Conservation (phyloP, 23 tunicate species). For the Styela plicata region DNA sequence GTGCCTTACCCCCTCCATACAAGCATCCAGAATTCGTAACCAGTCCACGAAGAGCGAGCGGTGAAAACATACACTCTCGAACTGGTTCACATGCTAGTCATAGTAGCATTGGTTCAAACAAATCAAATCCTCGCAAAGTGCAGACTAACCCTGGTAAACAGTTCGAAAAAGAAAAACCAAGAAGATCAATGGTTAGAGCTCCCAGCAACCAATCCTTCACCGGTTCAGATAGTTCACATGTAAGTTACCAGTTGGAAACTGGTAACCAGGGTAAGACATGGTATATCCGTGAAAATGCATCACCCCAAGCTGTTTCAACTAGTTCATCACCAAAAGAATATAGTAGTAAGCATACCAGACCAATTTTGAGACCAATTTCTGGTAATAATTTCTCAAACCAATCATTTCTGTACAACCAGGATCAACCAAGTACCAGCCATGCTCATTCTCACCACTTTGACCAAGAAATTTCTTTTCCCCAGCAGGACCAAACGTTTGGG, state of each 20-base stretch:
- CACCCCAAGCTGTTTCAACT: neutral
- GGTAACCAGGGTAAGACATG: neutral
- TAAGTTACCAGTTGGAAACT: neutral
- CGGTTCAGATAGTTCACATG: neutral
- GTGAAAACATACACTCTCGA: constrained; percentile 8
- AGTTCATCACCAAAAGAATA: neutral
- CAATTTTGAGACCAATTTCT: neutral
- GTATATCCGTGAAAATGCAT: neutral
- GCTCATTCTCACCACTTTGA: no score
- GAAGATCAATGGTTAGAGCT: neutral
- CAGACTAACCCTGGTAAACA: neutral
- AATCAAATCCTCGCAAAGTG: neutral
- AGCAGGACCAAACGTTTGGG: no score
- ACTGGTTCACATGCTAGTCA: constrained; percentile 3
- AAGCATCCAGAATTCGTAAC: constrained; percentile 4
- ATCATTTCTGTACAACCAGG: no score
- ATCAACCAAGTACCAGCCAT: no score
- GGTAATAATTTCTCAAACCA: neutral
- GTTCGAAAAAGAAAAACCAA: neutral
- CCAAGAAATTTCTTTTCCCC: no score
- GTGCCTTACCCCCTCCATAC: neutral
- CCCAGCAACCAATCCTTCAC: neutral
- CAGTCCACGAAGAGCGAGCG: constrained; percentile 18
- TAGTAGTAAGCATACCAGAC: neutral
- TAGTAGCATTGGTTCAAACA: constrained; percentile 17